Conservation (phyloP, 1,140 invertebrate genomes). For the Drosophila insularis region DNA sequence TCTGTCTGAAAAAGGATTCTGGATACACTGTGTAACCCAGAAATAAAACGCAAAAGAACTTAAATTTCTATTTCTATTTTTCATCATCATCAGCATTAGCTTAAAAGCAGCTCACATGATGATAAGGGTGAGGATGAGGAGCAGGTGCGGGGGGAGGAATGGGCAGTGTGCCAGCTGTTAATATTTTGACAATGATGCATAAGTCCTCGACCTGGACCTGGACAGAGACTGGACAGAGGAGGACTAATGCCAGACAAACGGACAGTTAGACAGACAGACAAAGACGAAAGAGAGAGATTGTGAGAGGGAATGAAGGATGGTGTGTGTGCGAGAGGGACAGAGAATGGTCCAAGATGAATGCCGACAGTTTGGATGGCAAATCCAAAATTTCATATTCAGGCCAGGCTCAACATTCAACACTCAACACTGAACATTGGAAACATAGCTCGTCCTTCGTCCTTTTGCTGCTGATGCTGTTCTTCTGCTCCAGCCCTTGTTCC, state of each 20-base stretch:
- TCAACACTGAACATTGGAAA: constrained; percentile 32
- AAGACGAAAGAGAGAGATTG: background rate
- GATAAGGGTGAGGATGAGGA: background rate
- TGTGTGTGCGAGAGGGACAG: constrained; percentile 57
- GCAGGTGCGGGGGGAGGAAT: background rate
- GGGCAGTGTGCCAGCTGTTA: constrained; percentile 71
- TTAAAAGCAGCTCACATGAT: constrained; percentile 62
- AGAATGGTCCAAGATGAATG: constrained; percentile 75
- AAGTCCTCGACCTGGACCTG: constrained; percentile 54
- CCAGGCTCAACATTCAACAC: constrained; percentile 37
- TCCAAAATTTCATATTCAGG: constrained; percentile 73
- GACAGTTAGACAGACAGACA: constrained; percentile 23
- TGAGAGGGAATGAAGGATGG: background rate
- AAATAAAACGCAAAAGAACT: constrained; percentile 8
- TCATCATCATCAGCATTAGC: constrained; percentile 58
- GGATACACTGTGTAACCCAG: background rate
- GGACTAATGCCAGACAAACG: constrained; percentile 15
- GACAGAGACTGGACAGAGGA: constrained; percentile 21
- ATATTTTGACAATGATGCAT: constrained; percentile 80
- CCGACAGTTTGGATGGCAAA: constrained; percentile 67
- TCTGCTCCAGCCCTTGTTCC: background rate
- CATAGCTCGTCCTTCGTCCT: constrained; percentile 8
- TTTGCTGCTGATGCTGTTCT: background rate
- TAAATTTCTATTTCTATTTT: constrained; percentile 61
- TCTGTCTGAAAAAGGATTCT: background rate